These are phyloP conservation scores for Passer montanus DNA, from an alignment of 2,113 vertebrate species.

Conservation along the genomic window DNA sequence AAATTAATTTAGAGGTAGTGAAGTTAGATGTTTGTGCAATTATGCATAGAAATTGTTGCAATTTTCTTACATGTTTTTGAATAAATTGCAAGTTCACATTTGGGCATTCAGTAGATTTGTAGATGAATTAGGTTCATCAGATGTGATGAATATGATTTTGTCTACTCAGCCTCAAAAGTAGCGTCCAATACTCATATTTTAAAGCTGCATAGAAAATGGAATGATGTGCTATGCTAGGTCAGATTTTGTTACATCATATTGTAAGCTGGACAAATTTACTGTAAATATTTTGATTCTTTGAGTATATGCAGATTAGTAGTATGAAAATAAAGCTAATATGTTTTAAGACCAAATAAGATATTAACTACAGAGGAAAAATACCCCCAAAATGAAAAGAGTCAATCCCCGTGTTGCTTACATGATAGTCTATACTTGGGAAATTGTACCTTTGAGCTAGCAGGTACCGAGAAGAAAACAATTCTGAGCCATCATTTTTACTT, in stretches of 20 bases:
- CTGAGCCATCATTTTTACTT: neutral
- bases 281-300: neutral
- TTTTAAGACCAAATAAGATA: neutral
- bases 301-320: neutral
- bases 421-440: neutral
- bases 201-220: neutral
- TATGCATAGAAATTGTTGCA: neutral
- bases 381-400: neutral
- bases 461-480: neutral
- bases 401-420: neutral
- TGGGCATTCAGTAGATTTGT: neutral
- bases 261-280: neutral
- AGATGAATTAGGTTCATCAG: neutral
- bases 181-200: neutral
- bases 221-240: rapidly evolving
- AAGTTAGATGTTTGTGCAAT: neutral
- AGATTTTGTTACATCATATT: neutral
- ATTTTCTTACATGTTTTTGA: neutral
- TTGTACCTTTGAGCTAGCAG: neutral
- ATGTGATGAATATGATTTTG: neutral
- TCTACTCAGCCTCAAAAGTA: neutral
- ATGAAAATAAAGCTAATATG: neutral
- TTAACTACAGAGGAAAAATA: neutral
- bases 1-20: neutral
- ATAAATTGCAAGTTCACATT: neutral